phyloP scores from a whole-genome alignment of 2,797 vertebrate genomes.

The Sebastes hopkinsi region DNA sequence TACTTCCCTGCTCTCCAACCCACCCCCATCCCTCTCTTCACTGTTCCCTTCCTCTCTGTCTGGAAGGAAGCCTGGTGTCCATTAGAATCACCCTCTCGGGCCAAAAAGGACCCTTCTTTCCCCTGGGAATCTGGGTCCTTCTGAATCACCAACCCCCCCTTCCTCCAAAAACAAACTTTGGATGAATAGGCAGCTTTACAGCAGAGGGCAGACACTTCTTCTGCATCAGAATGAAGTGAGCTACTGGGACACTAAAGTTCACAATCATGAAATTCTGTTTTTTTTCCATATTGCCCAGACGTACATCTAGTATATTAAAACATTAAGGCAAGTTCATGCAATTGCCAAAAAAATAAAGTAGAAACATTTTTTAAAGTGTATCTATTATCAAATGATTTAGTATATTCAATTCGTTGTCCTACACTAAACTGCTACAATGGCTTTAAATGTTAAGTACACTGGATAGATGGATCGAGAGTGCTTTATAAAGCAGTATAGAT shows the following conservation, averaged over 20 bases:
- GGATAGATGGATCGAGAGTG: not conserved
- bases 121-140: conserved; percentile 59
- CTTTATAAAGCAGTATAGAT: not conserved
- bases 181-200: conserved; percentile 55
- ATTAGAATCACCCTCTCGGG: conserved; percentile 67
- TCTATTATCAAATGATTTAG: not conserved
- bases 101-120: conserved; percentile 67
- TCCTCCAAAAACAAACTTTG: conserved; percentile 32
- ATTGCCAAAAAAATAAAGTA: not conserved
- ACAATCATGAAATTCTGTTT: no score
- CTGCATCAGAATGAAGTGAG: conserved; percentile 26
- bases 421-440: not conserved
- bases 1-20: conserved; percentile 42
- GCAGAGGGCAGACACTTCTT: conserved; percentile 2
- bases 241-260: not conserved
- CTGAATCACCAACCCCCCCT: not conserved
- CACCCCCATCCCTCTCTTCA: not conserved
- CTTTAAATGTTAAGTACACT: not conserved
- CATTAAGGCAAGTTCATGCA: not conserved
- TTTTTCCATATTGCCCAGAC: no score
- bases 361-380: not conserved
- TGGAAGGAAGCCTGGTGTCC: conserved; percentile 75
- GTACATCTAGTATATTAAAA: not conserved
- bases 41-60: conserved; percentile 24
- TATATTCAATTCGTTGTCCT: not conserved